A percentile compares a stretch with the other conserved stretches of the same genome.
Conservation (phyloP, 2,797 vertebrate species). For the Sebastolobus altivelis region DNA sequence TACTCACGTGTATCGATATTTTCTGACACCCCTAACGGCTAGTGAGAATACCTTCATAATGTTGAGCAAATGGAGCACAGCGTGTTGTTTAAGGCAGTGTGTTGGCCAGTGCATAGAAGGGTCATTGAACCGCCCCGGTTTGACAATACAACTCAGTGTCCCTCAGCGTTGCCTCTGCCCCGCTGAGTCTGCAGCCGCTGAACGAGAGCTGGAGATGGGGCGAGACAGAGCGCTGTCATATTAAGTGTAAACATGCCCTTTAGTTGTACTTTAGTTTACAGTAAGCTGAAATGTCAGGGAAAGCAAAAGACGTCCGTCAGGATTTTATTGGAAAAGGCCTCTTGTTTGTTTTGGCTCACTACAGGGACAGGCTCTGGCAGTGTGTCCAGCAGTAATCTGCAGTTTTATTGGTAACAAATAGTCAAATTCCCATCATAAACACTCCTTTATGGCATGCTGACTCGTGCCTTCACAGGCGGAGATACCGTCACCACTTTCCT, state of each 20-base stretch:
- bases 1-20: too few relatives aligned
- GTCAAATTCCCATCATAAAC: background rate
- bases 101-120: conserved; percentile 68
- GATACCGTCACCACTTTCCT: background rate
- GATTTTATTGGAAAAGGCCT: conserved; percentile 11
- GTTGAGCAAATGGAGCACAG: conserved; percentile 57
- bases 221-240: conserved; percentile 49
- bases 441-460: background rate
- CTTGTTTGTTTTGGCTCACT: conserved; percentile 40
- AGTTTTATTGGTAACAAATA: conserved; percentile 8
- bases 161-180: conserved; percentile 50
- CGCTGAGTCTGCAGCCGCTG: conserved; percentile 44
- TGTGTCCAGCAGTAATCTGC: conserved; percentile 19
- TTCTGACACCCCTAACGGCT: background rate
- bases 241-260: conserved; percentile 28
- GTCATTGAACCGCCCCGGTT: conserved; percentile 71
- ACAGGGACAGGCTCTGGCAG: background rate
- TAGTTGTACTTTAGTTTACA: background rate
- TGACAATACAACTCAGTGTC: conserved; percentile 80
- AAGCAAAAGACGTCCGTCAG: background rate
- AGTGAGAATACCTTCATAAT: conserved; percentile 10
- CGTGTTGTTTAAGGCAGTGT: conserved; percentile 49
- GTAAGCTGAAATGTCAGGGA: conserved; percentile 10
- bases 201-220: conserved; percentile 50
- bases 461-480: background rate